A percentile compares a stretch with the other conserved stretches of the same genome.
These are phyloP conservation scores for Corticium candelabrum DNA, from an alignment of 37 sponge, comb jelly and placozoan species.

Conservation along the genomic window DNA sequence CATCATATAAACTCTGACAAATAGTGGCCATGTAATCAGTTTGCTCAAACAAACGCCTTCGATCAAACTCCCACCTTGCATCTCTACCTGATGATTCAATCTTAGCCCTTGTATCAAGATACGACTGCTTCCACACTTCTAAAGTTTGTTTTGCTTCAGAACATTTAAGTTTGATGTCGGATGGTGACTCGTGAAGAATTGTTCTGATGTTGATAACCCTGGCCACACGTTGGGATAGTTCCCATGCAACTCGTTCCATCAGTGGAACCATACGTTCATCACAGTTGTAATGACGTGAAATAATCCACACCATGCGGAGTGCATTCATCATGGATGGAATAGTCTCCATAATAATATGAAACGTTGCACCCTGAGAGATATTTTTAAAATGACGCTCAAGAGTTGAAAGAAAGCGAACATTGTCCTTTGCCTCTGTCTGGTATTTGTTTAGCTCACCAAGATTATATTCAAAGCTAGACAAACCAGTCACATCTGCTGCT, in stretches of 20 bases:
- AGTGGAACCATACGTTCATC: slow-evolving; percentile 98
- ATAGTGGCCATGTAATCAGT: slow-evolving; percentile 86
- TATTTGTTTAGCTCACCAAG: slow-evolving; percentile 75
- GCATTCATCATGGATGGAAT: slow-evolving; percentile 95
- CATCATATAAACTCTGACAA: slow-evolving; percentile 75
- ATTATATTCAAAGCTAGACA: slow-evolving; percentile 78
- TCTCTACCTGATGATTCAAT: slow-evolving; percentile 97
- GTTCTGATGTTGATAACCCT: slow-evolving; percentile 73
- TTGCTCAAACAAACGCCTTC: slow-evolving; percentile 80
- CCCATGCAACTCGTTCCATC: slow-evolving; percentile 95
- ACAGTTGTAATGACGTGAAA: slow-evolving; percentile 95
- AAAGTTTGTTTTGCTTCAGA: slow-evolving; percentile 63
- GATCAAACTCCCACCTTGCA: slow-evolving; percentile 99
- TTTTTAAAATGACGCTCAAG: slow-evolving; percentile 99
- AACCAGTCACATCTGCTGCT: slow-evolving; percentile 34
- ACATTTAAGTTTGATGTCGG: slow-evolving; percentile 61
- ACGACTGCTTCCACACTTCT: slow-evolving; percentile 83
- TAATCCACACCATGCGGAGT: slow-evolving; percentile 99
- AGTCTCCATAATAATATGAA: slow-evolving; percentile 63
- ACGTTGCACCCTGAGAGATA: slow-evolving; percentile 64
- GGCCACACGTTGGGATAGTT: slow-evolving; percentile 77
- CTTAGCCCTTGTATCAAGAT: slow-evolving; percentile 92
- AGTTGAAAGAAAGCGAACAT: slow-evolving; percentile 92
- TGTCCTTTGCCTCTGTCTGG: slow-evolving; percentile 95
- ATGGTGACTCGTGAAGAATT: slow-evolving; percentile 22